Base-by-base conservation (phyloP, 1,140 invertebrate genomes). In the Monomorium pharaonis region DNA sequence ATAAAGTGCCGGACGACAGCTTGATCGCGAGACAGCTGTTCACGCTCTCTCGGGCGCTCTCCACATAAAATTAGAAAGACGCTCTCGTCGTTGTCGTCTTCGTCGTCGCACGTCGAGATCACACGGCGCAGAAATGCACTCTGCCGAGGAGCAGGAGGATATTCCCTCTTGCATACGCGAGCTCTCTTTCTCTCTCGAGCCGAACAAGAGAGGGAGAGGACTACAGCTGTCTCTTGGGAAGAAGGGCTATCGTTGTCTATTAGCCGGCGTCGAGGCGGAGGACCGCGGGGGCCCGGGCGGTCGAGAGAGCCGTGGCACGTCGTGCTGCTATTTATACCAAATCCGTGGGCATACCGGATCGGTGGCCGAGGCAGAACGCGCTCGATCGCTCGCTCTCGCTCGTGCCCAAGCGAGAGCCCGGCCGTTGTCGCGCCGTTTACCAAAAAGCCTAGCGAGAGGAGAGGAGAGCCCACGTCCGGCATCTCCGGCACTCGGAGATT, bases 321-420 rank as follows among this genome's bases (percentile, higher is more conserved):
- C 78, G 78, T 74, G 78, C 78, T 58, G 67, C 88, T 89, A 89
- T 89, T 89, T 89, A 89, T 89, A 89, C 85, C 88, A 85, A 89
- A 89, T 89, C 88, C 88, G 88, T 89, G 88, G 88, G 88, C 88
- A 89, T 89, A 89, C 88, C 88, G 88, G 88, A 89, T 88, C 88
- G 87, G 88, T 89, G 88, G 87, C 72, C 81, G 70, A 51, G 72
- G 62, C 78, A 83, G 67, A 72, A 74, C 78, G 78, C 51, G 65
- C 49, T 81, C n/a, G 78, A n/a, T n/a, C 24, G 37, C 60, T 78
- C 76, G 30, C 75, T 37, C n/a, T 18, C 33, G 49, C 9, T 0
- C 30, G 62, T 30, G 58, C 42, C 4, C 56, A 51, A 24, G 72
- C 51, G 27, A 33, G 30, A 67, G 76, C 30, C 47, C 62, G 76